phyloP scores from a whole-genome alignment of 1,140 invertebrate genomes.

The Papilio polytes region DNA sequence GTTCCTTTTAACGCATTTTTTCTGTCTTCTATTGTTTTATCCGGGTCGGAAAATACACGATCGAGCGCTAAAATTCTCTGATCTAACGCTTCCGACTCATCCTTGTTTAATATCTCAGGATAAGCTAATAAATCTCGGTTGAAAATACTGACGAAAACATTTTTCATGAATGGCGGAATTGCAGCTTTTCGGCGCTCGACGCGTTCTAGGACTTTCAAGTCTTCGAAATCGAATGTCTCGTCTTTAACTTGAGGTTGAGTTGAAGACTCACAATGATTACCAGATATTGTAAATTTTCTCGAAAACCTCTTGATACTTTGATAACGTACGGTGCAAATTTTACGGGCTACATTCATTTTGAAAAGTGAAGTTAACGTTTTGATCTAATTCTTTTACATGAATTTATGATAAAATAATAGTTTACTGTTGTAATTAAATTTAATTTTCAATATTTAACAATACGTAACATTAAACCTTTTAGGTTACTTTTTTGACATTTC shows the following conservation, averaged over 20 bases:
- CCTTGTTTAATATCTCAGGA: slow-evolving; percentile 88
- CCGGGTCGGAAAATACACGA: slow-evolving; percentile 84
- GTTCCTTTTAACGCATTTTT: slow-evolving; percentile 57
- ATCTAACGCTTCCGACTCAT: slow-evolving; percentile 86
- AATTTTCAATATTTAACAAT: background rate
- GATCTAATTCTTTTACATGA: background rate
- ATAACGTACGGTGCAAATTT: slow-evolving; percentile 59
- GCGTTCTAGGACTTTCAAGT: slow-evolving; percentile 71
- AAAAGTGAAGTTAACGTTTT: background rate
- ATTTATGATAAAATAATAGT: background rate
- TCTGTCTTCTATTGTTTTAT: slow-evolving; percentile 61
- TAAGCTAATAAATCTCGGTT: slow-evolving; percentile 86
- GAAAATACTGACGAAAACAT: slow-evolving; percentile 85
- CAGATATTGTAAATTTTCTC: slow-evolving; percentile 64
- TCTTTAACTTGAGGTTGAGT: slow-evolving; percentile 71
- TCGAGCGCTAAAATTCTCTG: slow-evolving; percentile 84
- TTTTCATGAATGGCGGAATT: slow-evolving; percentile 86
- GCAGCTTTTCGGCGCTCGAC: slow-evolving; percentile 63
- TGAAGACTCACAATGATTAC: slow-evolving; percentile 57
- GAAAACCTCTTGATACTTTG: slow-evolving; percentile 60
- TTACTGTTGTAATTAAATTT: background rate
- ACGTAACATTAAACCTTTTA: slow-evolving; percentile 17
- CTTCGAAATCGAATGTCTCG: slow-evolving; percentile 78
- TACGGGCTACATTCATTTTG: slow-evolving; percentile 74
- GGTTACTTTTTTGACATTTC: slow-evolving; percentile 18